phyloP scores from a whole-genome alignment of 1,140 invertebrate species.

The Hesperophylax magnus region DNA sequence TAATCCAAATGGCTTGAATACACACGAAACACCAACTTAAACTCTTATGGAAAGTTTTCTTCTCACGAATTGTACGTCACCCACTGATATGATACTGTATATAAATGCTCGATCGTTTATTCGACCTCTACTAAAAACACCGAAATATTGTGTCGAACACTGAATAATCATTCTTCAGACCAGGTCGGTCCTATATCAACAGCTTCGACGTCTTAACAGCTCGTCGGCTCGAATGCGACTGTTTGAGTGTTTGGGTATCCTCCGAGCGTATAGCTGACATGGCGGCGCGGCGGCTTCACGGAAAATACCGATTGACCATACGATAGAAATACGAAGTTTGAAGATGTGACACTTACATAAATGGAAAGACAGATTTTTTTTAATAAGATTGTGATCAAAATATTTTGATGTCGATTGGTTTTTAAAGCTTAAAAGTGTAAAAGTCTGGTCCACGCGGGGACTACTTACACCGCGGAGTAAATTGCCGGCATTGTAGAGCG shows the following conservation, averaged over 20 bases:
- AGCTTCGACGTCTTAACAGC: constrained; percentile 37
- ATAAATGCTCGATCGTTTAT: constrained; percentile 49
- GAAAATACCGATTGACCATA: constrained; percentile 11
- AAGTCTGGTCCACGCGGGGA: constrained; percentile 25
- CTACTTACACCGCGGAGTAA: constrained; percentile 30
- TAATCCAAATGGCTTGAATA: constrained; percentile 41
- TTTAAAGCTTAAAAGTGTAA: constrained; percentile 10
- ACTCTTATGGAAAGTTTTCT: constrained; percentile 49
- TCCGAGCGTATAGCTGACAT: constrained; percentile 34
- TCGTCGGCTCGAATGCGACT: constrained; percentile 41
- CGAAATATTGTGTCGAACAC: constrained; percentile 51
- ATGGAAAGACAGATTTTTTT: constrained; percentile 25
- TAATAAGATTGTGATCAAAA: background rate
- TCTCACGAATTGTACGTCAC: constrained; percentile 46
- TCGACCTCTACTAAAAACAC: constrained; percentile 46
- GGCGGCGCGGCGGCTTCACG: constrained; percentile 31
- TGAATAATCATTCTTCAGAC: constrained; percentile 52
- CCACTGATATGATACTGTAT: constrained; percentile 49
- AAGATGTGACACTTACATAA: constrained; percentile 38
- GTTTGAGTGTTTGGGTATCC: background rate
- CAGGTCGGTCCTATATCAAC: constrained; percentile 44
- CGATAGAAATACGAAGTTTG: constrained; percentile 24
- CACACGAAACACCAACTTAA: constrained; percentile 48
- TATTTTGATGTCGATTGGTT: constrained; percentile 17
- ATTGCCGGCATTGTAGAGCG: background rate